Evolutionary conservation across 2,113 vertebrate species (phyloP).

Genomic region (Hippoglossus stenolepis): DNA sequence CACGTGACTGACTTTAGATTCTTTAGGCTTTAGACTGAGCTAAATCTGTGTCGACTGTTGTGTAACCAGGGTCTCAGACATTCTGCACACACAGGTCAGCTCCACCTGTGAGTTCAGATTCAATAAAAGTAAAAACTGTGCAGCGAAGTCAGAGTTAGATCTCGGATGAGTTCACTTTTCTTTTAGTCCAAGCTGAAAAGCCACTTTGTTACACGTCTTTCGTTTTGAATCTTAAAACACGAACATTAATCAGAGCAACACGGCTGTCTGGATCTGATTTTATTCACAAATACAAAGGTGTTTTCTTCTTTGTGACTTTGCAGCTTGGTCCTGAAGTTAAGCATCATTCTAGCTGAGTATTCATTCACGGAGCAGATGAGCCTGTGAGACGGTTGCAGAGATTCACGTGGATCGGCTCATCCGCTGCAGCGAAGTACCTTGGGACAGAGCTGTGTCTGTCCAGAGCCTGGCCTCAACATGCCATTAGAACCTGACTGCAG

Average conservation of each 20-base stretch:
- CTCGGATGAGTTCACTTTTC: background rate
- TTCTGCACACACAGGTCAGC: constrained; percentile 42
- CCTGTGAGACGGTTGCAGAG: constrained; percentile 55
- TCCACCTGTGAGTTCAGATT: constrained; percentile 17
- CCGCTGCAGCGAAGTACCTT: constrained; percentile 74
- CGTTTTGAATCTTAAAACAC: no score
- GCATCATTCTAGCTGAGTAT: constrained; percentile 3
- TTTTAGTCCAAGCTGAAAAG: constrained; percentile 62
- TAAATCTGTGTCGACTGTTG: background rate
- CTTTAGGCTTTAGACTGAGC: background rate
- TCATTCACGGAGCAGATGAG: constrained; percentile 71
- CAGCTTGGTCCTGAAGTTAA: constrained; percentile 45
- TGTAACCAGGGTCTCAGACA: constrained; percentile 58
- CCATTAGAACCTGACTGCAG: constrained; percentile 74
- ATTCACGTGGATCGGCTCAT: constrained; percentile 68
- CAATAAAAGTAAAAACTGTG: background rate
- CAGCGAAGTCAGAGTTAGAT: constrained; percentile 23
- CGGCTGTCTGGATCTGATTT: background rate
- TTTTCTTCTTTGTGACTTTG: constrained; percentile 46
- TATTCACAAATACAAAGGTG: no score
- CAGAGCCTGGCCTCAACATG: constrained; percentile 70
- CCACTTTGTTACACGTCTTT: background rate
- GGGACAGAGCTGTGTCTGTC: constrained; percentile 72
- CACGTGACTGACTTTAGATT: background rate
- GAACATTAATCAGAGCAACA: no score